Conservation (phyloP, 1,140 invertebrate species). For the Pseudomyrmex concolor region DNA sequence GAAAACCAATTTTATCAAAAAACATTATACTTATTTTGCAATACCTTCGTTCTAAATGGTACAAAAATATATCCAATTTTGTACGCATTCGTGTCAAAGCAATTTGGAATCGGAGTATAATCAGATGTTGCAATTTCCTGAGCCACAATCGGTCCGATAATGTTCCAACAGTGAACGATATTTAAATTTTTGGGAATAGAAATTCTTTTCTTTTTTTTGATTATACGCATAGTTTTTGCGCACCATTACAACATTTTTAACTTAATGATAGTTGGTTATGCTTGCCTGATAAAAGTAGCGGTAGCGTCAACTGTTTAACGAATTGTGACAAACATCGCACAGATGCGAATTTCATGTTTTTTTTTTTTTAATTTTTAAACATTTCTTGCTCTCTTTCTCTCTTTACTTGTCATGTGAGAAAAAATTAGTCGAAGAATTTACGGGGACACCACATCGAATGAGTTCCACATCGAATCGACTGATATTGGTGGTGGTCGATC, state of each 20-base stretch:
- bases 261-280: constrained; percentile 40
- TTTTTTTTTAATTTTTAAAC: neutral
- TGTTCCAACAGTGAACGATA: constrained; percentile 68
- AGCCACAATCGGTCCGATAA: constrained; percentile 53
- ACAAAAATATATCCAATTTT: constrained; percentile 76
- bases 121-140: constrained; percentile 61
- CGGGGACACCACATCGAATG: neutral
- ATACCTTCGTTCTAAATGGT: constrained; percentile 46
- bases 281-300: neutral
- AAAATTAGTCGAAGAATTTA: constrained; percentile 54
- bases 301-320: neutral
- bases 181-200: constrained; percentile 64
- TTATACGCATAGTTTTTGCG: neutral
- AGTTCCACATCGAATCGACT: constrained; percentile 70
- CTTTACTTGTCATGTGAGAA: neutral
- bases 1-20: neutral
- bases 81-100: constrained; percentile 74
- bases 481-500: constrained; percentile 68
- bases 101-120: constrained; percentile 70
- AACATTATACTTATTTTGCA: neutral
- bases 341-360: neutral
- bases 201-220: constrained; percentile 32
- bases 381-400: neutral
- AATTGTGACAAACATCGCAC: constrained; percentile 7
- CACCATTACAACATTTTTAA: constrained; percentile 4